phyloP scores from a whole-genome alignment of 2,113 vertebrate genomes.

The Lipophrys pholis region DNA sequence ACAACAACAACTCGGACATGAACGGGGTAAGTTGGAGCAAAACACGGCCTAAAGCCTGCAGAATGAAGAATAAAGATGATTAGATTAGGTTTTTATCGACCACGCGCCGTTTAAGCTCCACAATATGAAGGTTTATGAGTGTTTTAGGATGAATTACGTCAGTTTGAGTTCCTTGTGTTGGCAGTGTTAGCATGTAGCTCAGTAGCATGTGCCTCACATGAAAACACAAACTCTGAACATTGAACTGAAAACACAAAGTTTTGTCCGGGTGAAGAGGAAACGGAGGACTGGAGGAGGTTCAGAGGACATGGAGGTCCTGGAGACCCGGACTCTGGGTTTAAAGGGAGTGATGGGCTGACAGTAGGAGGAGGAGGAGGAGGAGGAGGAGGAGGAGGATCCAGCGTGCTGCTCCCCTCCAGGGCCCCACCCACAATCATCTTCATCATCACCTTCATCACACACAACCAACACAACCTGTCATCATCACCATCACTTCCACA shows the following conservation, averaged over 20 bases:
- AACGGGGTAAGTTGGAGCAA: conserved; percentile 85
- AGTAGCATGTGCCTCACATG: no score
- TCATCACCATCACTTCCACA: no score
- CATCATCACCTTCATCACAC: conserved; percentile 7
- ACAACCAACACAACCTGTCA: not conserved
- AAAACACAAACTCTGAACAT: no score
- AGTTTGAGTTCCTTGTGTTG: not conserved
- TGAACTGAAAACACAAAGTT: no score
- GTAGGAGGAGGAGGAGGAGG: not conserved
- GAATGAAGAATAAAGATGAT: not conserved
- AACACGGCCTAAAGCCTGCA: conserved; percentile 6
- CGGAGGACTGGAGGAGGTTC: not conserved
- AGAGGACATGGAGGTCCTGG: not conserved
- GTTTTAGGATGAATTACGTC: not conserved
- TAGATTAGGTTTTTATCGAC: no score
- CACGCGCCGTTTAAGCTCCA: no score
- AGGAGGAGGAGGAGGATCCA: conserved; percentile 10
- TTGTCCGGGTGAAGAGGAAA: not conserved
- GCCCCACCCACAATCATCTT: conserved; percentile 52
- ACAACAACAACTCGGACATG: conserved; percentile 84
- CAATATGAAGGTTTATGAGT: no score
- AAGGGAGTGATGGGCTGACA: conserved; percentile 35
- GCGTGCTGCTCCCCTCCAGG: conserved; percentile 44
- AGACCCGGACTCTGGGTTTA: conserved; percentile 40
- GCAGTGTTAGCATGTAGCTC: no score